Conservation (phyloP, 2,113 vertebrate genomes). For the Chascanopsetta lugubris region DNA sequence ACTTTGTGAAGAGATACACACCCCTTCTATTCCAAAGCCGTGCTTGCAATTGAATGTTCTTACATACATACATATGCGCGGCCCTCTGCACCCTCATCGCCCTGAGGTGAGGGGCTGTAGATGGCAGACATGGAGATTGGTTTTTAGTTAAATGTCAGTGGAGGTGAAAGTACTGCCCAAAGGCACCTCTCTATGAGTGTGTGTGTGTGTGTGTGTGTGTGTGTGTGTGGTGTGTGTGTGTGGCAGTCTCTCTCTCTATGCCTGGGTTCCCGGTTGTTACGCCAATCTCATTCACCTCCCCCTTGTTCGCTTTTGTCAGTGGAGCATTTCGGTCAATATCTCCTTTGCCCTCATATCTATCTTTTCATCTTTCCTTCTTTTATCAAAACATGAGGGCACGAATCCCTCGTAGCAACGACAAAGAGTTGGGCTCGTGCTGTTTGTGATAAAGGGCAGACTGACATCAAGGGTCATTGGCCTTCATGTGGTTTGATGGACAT, state of each 20-base stretch:
- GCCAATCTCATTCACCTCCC: conserved; percentile 23
- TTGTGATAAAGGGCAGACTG: neutral
- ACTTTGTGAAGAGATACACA: conserved; percentile 5
- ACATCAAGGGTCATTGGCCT: no score
- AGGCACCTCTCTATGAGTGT: conserved; percentile 51
- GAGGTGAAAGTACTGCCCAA: conserved; percentile 80
- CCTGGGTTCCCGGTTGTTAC: conserved; percentile 25
- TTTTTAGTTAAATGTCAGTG: conserved; percentile 87
- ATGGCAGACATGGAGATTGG: conserved; percentile 81
- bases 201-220: neutral
- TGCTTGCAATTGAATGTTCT: conserved; percentile 36
- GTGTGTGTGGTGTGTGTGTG: conserved; percentile 9
- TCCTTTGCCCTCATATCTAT: neutral
- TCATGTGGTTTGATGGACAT: no score
- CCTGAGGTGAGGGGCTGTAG: conserved; percentile 67
- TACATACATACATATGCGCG: conserved; percentile 25
- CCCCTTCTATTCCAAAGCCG: conserved; percentile 21
- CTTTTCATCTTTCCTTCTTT: neutral
- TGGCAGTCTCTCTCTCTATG: conserved; percentile 15
- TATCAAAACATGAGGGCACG: neutral
- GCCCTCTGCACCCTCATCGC: conserved; percentile 46
- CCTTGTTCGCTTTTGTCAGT: neutral
- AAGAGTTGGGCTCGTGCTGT: neutral
- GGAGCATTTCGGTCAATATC: conserved; percentile 10
- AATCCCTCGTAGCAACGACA: neutral